Conservation (phyloP, 1,140 invertebrate genomes). For the Heliconius hermathena region DNA sequence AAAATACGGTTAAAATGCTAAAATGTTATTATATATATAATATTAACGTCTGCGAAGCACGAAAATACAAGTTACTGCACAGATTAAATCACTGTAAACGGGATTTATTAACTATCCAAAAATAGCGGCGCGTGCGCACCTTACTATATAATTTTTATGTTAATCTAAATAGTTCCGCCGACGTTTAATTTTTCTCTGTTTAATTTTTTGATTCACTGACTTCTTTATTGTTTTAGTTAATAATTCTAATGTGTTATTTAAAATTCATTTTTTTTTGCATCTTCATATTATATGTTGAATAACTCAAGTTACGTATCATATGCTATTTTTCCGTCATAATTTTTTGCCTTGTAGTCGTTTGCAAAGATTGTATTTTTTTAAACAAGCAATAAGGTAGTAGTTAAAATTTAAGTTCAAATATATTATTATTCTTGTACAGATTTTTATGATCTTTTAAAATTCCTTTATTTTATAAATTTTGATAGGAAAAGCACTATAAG, state of each 20-base stretch:
- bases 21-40: background rate
- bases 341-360: constrained; percentile 11
- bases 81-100: constrained; percentile 31
- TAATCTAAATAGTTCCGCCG: constrained; percentile 46
- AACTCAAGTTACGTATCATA: constrained; percentile 2
- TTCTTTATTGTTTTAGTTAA: constrained; percentile 30
- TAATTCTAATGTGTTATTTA: constrained; percentile 33
- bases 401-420: background rate
- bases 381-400: background rate
- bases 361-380: background rate
- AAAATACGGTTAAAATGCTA: background rate
- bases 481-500: no score
- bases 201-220: constrained; percentile 39
- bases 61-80: background rate
- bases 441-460: background rate
- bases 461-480: no score
- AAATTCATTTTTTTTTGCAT: constrained; percentile 34
- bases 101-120: constrained; percentile 33
- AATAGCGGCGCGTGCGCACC: constrained; percentile 49
- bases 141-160: constrained; percentile 52
- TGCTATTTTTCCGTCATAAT: constrained; percentile 16
- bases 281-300: constrained; percentile 21
- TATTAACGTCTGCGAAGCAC: background rate
- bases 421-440: background rate
- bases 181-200: no score